These are phyloP conservation scores for Philereme transversata DNA, from an alignment of 2,888 invertebrate species.

Conservation along the genomic window DNA sequence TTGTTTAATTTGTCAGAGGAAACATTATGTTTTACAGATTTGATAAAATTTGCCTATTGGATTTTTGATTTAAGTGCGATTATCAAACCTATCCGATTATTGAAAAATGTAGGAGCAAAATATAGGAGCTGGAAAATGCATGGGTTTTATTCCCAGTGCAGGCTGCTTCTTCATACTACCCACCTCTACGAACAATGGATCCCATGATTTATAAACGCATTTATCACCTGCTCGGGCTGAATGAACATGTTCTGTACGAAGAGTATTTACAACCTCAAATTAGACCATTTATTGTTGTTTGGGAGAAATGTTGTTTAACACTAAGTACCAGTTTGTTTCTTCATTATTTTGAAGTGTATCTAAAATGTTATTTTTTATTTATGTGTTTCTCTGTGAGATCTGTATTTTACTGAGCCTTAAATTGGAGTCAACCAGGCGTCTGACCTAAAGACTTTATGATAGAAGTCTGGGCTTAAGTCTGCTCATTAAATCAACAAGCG, in stretches of 20 bases:
- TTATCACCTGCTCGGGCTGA: slow-evolving; percentile 4
- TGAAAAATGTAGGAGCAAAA: too few species aligned
- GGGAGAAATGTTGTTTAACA: slow-evolving; percentile 4
- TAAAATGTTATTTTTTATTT: background rate
- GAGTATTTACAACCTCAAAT: slow-evolving; percentile 16
- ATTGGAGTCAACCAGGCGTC: too few species aligned
- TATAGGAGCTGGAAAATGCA: too few species aligned
- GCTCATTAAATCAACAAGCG: slow-evolving; percentile 7
- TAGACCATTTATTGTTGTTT: slow-evolving; percentile 13
- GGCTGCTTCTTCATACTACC: too few species aligned
- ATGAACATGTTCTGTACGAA: background rate
- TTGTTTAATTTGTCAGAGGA: background rate
- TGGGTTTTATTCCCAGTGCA: too few species aligned
- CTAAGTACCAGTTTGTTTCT: slow-evolving; percentile 12
- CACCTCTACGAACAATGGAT: background rate
- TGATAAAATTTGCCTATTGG: too few species aligned
- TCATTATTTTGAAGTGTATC: slow-evolving; percentile 4
- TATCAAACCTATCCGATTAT: too few species aligned
- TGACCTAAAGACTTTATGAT: too few species aligned
- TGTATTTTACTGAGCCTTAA: background rate
- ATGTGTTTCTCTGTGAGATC: background rate
- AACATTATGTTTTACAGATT: background rate
- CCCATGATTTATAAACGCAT: slow-evolving; percentile 9
- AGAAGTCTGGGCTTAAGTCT: slow-evolving; percentile 2
- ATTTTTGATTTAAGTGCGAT: too few species aligned